Conservation (phyloP, 2,113 vertebrate species). For the Spea bombifrons region DNA sequence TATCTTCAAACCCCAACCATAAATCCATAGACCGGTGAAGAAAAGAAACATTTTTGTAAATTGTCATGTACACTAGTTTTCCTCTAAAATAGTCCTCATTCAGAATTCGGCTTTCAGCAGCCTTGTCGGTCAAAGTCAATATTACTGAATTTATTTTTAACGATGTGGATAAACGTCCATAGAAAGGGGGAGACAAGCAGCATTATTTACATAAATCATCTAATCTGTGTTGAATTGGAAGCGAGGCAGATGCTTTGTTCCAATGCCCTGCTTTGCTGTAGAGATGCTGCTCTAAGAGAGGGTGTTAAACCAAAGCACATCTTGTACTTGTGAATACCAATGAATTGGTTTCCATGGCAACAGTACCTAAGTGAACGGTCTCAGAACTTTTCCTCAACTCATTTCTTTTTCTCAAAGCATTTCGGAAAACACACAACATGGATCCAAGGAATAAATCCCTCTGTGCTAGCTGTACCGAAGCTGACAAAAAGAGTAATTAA, state of each 20-base stretch:
- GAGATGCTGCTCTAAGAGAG: slow-evolving; percentile 21
- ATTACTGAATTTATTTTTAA: slow-evolving; percentile 9
- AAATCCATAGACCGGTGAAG: too few relatives aligned
- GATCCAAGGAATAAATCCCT: not conserved
- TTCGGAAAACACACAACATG: slow-evolving; percentile 20
- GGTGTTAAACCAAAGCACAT: slow-evolving; percentile 30
- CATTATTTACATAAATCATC: slow-evolving; percentile 44
- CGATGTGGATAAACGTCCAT: slow-evolving; percentile 30
- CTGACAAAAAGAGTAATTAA: too few relatives aligned
- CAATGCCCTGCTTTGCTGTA: slow-evolving; percentile 23
- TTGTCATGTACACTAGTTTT: not conserved
- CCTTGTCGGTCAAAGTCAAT: not conserved
- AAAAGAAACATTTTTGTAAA: not conserved
- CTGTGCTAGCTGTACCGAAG: not conserved
- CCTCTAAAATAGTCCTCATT: not conserved
- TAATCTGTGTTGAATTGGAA: slow-evolving; percentile 31
- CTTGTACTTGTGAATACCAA: slow-evolving; percentile 30
- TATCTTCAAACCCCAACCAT: too few relatives aligned
- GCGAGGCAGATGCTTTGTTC: slow-evolving; percentile 23
- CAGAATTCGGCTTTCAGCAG: not conserved
- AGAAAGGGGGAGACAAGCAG: slow-evolving; percentile 16
- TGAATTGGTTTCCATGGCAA: slow-evolving; percentile 19
- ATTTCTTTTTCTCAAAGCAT: slow-evolving; percentile 28
- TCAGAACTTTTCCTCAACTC: slow-evolving; percentile 26
- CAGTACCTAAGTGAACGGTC: not conserved